Evolutionary conservation across 2,113 vertebrate genomes (phyloP).

Genomic region (Heterochromis multidens): DNA sequence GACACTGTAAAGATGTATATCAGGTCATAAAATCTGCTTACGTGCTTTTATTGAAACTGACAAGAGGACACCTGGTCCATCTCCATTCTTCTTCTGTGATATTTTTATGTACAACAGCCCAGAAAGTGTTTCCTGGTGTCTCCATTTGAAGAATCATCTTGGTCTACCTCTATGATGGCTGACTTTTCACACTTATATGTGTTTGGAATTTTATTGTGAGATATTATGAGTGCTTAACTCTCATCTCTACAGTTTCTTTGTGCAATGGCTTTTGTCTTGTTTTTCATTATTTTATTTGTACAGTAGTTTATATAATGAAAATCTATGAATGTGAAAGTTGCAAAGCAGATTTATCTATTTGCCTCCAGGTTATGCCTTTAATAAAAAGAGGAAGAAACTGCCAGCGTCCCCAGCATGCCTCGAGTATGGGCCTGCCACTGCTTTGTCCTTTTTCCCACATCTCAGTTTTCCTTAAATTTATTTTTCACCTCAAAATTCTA

Average conservation of each 20-base stretch:
- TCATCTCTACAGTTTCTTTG: neutral
- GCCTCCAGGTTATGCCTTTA: neutral
- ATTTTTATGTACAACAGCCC: too few species aligned
- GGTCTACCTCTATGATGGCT: too few species aligned
- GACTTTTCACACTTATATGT: too few species aligned
- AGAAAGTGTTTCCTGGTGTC: too few species aligned
- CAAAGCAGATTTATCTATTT: neutral
- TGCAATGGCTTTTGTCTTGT: neutral
- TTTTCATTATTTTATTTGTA: neutral
- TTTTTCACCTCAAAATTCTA: too few species aligned
- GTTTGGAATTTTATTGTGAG: neutral
- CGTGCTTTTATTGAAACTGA: too few species aligned
- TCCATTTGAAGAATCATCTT: too few species aligned
- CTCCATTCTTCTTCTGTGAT: too few species aligned
- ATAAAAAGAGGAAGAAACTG: neutral
- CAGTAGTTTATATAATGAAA: neutral
- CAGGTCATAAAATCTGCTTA: too few species aligned
- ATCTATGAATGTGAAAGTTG: neutral
- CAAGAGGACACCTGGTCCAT: too few species aligned
- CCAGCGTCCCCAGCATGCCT: accelerated
- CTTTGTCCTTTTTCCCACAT: neutral
- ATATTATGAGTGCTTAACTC: neutral
- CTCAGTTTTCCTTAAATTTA: too few species aligned
- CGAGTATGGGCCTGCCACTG: neutral
- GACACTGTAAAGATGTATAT: too few species aligned